Conservation (phyloP, 2,888 invertebrate genomes). For the Lasioglossum zephyrum region DNA sequence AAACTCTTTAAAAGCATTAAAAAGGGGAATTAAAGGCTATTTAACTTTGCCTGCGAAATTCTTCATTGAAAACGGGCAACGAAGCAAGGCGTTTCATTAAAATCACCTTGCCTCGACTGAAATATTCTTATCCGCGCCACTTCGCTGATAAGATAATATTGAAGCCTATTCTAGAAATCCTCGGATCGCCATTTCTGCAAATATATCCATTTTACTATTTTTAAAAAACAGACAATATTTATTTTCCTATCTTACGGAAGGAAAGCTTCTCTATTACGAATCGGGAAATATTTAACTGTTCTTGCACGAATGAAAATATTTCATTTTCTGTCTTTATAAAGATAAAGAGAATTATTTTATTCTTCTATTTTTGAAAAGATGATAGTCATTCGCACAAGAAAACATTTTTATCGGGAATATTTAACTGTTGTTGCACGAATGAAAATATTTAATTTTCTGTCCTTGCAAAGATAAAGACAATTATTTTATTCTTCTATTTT, state of each 20-base stretch:
- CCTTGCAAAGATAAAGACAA: too few species aligned
- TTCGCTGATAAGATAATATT: background rate
- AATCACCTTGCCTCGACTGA: background rate
- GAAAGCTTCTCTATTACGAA: background rate
- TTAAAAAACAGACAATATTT: background rate
- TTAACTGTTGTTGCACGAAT: too few species aligned
- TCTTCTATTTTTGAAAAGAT: background rate
- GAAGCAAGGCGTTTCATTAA: background rate
- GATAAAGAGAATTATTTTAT: background rate
- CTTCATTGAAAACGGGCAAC: background rate
- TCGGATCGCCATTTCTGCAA: background rate
- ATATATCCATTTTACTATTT: background rate
- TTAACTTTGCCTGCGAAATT: constrained; percentile 8
- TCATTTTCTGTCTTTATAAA: too few species aligned
- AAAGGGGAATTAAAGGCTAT: background rate
- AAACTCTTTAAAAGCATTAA: background rate
- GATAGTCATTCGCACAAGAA: too few species aligned
- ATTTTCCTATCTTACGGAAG: background rate
- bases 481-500: too few species aligned
- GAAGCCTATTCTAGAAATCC: background rate
- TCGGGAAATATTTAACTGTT: background rate
- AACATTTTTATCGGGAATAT: too few species aligned
- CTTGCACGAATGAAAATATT: background rate
- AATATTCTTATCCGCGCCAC: background rate
- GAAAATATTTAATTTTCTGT: too few species aligned